phyloP scores from a whole-genome alignment of 2,888 invertebrate species.

The Candidula unifasciata region DNA sequence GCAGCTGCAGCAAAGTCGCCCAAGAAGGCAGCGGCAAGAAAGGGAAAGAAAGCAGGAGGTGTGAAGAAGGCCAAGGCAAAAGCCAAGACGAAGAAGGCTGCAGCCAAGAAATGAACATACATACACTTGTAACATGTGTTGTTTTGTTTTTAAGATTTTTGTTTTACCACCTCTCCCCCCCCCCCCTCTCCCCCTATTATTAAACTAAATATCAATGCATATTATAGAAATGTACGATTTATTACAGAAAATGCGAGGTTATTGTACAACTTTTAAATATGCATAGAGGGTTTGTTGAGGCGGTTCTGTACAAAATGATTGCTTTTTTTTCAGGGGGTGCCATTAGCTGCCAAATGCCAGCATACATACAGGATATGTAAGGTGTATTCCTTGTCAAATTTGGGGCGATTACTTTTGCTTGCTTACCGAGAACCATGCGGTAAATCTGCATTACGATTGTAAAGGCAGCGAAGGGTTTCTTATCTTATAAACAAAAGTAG shows the following conservation, averaged over 20 bases:
- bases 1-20: conserved; percentile 44
- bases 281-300: no score
- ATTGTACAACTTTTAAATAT: not conserved
- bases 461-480: no score
- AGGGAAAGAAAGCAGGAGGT: conserved; percentile 49
- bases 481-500: no score
- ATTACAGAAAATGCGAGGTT: not conserved
- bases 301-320: not conserved
- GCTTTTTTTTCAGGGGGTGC: no score
- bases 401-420: no score
- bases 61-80: conserved; percentile 47
- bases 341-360: no score
- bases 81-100: conserved; percentile 42
- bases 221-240: not conserved
- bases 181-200: no score
- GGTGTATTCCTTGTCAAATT: no score
- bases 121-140: not conserved
- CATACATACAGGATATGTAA: no score
- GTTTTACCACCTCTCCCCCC: not conserved
- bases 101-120: conserved; percentile 41
- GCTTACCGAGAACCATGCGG: no score
- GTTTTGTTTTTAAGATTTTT: not conserved
- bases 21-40: conserved; percentile 50
- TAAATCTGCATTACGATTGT: no score
- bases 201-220: conserved; percentile 26